Conservation (phyloP, 1,140 invertebrate species). For the Diabrotica undecimpunctata region DNA sequence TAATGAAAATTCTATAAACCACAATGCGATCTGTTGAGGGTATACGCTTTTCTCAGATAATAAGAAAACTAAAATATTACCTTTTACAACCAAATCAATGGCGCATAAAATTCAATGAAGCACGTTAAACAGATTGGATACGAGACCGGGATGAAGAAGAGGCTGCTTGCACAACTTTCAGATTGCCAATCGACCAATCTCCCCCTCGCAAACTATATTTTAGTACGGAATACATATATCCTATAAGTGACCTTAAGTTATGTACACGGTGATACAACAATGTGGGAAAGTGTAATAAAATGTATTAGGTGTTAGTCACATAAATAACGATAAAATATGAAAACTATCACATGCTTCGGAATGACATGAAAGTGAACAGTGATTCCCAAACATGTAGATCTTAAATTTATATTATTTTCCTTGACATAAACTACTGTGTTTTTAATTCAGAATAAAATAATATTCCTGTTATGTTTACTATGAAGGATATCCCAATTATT, state of each 20-base stretch:
- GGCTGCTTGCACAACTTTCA: slow-evolving; percentile 21
- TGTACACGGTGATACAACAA: neutral
- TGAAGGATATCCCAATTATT: no score
- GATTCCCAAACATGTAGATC: no score
- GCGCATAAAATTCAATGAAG: slow-evolving; percentile 45
- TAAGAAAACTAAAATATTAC: slow-evolving; percentile 41
- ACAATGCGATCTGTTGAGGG: neutral
- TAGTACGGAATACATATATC: slow-evolving; percentile 19
- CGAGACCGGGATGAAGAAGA: slow-evolving; percentile 35
- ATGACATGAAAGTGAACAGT: no score
- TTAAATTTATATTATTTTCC: no score
- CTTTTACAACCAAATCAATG: slow-evolving; percentile 39
- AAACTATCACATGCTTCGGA: no score
- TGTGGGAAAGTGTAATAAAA: neutral
- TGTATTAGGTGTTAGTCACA: neutral
- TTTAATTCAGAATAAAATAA: no score
- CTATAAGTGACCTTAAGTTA: neutral
- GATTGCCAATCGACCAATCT: slow-evolving; percentile 35
- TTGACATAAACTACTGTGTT: no score
- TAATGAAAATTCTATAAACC: no score
- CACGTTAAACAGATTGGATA: slow-evolving; percentile 45
- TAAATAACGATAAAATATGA: no score
- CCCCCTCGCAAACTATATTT: slow-evolving; percentile 14
- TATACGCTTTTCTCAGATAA: slow-evolving; percentile 33
- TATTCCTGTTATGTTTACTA: no score